phyloP scores from a whole-genome alignment of 2,888 invertebrate genomes.

The Lithophane ornitopus region DNA sequence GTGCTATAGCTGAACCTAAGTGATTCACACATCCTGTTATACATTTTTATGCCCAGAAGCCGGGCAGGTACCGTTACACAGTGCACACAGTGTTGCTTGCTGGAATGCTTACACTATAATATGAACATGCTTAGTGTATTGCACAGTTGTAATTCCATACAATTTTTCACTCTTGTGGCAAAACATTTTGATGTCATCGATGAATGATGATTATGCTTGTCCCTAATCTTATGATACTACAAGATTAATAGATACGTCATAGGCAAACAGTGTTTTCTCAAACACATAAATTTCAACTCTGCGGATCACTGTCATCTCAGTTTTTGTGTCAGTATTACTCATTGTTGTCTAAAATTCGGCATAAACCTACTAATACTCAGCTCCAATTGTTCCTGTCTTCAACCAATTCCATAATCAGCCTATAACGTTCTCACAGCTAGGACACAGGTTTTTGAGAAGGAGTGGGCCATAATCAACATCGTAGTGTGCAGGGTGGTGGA shows the following conservation, averaged over 20 bases:
- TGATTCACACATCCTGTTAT: slow-evolving; percentile 64
- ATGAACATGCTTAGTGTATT: neutral
- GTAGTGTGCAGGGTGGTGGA: neutral
- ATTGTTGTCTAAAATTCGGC: neutral
- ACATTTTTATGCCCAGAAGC: slow-evolving; percentile 60
- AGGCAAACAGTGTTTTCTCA: neutral
- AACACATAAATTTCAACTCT: neutral
- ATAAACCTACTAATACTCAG: neutral
- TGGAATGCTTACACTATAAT: slow-evolving; percentile 35
- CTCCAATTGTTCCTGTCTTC: neutral
- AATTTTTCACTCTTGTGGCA: neutral
- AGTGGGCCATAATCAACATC: neutral
- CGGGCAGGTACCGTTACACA: slow-evolving; percentile 51
- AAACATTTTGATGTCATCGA: neutral
- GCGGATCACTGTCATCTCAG: neutral
- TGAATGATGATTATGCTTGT: neutral
- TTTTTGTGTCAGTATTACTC: neutral
- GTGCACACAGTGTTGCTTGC: slow-evolving; percentile 34
- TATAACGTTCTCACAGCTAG: neutral
- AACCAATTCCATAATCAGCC: neutral
- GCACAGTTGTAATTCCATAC: neutral
- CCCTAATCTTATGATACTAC: neutral
- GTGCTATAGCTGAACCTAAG: slow-evolving; percentile 36
- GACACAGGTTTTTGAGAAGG: too few relatives aligned
- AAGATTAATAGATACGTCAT: neutral